Conservation (phyloP, 2,888 invertebrate genomes). For the Limnephilus rhombicus region DNA sequence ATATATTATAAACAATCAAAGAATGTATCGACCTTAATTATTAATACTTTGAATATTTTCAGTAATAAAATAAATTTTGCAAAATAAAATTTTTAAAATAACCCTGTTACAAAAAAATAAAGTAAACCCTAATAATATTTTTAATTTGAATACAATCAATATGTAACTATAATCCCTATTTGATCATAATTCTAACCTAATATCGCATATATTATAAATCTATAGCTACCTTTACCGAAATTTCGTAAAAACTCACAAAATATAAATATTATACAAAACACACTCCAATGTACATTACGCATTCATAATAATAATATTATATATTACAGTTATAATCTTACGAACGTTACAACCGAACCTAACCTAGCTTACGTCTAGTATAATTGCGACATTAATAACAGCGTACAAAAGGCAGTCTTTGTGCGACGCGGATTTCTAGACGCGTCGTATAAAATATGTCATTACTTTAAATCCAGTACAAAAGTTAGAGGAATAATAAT, state of each 20-base stretch:
- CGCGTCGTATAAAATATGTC: slow-evolving; percentile 54
- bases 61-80: neutral
- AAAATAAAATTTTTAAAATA: neutral
- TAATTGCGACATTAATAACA: slow-evolving; percentile 56
- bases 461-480: slow-evolving; percentile 31
- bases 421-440: slow-evolving; percentile 30
- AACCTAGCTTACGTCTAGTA: slow-evolving; percentile 19
- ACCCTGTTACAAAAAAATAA: slow-evolving; percentile 2
- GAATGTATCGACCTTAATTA: neutral
- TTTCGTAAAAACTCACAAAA: slow-evolving; percentile 51
- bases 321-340: neutral
- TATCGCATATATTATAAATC: slow-evolving; percentile 44
- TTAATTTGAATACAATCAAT: neutral
- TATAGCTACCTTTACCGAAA: slow-evolving; percentile 59
- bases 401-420: slow-evolving; percentile 61
- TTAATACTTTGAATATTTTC: neutral
- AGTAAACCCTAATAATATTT: neutral
- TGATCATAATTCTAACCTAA: slow-evolving; percentile 18
- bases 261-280: slow-evolving; percentile 54
- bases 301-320: slow-evolving; percentile 10
- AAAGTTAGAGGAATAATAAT: slow-evolving; percentile 18
- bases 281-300: slow-evolving; percentile 39
- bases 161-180: neutral
- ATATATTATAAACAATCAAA: neutral
- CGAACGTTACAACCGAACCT: slow-evolving; percentile 9